These are phyloP conservation scores for Synanthedon formicaeformis DNA, from an alignment of 2,888 invertebrate species.

Conservation along the genomic window DNA sequence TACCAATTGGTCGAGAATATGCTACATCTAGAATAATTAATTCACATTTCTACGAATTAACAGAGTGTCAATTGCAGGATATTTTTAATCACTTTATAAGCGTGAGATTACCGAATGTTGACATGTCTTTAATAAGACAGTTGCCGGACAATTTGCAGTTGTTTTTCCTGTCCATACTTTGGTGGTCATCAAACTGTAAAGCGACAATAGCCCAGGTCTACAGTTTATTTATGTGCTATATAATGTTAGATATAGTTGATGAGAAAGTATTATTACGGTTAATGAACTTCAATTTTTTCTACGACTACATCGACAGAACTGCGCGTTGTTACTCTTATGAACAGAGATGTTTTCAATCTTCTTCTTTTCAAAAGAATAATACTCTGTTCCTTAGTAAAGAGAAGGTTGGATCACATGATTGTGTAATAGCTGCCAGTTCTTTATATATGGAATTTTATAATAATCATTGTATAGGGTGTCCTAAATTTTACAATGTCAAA, in stretches of 20 bases:
- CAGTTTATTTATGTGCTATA: constrained; percentile 68
- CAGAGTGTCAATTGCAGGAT: constrained; percentile 27
- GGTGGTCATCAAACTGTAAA: constrained; percentile 67
- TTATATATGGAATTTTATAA: constrained; percentile 72
- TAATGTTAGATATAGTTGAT: constrained; percentile 71
- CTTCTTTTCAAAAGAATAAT: constrained; percentile 14
- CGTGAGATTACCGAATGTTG: constrained; percentile 38
- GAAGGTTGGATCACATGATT: constrained; percentile 68
- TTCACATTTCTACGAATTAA: constrained; percentile 27
- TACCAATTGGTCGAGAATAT: constrained; percentile 29
- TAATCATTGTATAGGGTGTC: constrained; percentile 63
- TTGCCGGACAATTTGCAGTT: constrained; percentile 72
- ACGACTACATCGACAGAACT: constrained; percentile 55
- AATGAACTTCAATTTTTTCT: constrained; percentile 63
- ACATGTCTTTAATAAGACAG: constrained; percentile 38
- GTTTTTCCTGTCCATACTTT: constrained; percentile 70
- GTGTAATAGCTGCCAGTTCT: constrained; percentile 68
- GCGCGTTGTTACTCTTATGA: constrained; percentile 13
- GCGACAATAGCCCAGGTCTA: constrained; percentile 61
- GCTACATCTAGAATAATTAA: constrained; percentile 27
- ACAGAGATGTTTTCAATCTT: constrained; percentile 19
- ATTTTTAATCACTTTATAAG: constrained; percentile 63
- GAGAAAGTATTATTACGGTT: constrained; percentile 69
- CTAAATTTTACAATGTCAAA: constrained; percentile 66
- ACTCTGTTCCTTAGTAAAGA: constrained; percentile 52